phyloP scores from a whole-genome alignment of 2,113 vertebrate species.

The Gallinago media region DNA sequence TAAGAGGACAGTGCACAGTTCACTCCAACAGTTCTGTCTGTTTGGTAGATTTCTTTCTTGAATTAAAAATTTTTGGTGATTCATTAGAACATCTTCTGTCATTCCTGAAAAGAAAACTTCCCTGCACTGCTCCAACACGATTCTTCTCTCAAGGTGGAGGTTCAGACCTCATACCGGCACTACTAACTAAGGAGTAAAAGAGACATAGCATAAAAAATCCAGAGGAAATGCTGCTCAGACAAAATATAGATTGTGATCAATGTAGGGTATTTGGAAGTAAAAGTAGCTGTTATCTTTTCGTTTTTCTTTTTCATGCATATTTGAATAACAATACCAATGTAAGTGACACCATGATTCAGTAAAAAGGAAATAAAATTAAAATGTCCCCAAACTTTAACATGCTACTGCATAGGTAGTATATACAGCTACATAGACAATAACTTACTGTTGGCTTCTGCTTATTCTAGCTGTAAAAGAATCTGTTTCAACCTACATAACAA shows the following conservation, averaged over 20 bases:
- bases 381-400: neutral
- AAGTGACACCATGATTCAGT: neutral
- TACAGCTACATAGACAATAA: neutral
- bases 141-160: neutral
- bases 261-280: neutral
- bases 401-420: neutral
- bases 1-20: neutral
- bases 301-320: neutral
- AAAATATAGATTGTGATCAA: neutral
- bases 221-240: neutral
- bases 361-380: neutral
- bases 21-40: neutral
- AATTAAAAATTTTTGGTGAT: neutral
- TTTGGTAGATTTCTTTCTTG: neutral
- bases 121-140: neutral
- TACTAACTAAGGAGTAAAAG: neutral
- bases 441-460: neutral
- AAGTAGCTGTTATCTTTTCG: neutral
- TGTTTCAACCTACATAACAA: neutral
- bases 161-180: neutral
- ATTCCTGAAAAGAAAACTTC: neutral
- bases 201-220: neutral
- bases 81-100: neutral
- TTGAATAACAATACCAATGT: neutral
- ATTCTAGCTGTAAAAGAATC: conserved; percentile 5